phyloP scores from a whole-genome alignment of 2,797 vertebrate genomes.

The Yasuhikotakia modesta region DNA sequence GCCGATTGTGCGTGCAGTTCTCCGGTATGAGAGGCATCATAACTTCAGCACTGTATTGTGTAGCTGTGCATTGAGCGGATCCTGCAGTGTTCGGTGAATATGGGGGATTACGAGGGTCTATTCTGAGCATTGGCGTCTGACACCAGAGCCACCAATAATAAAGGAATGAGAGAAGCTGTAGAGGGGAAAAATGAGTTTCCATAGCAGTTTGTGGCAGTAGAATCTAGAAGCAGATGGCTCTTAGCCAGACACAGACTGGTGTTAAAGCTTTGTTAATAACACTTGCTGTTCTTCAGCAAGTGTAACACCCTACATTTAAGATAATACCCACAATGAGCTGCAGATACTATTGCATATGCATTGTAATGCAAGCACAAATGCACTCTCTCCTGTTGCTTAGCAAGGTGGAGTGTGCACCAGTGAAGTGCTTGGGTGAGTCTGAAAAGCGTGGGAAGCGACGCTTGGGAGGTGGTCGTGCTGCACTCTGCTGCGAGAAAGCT shows the following conservation, averaged over 20 bases:
- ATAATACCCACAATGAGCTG: neutral
- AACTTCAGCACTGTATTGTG: slow-evolving; percentile 42
- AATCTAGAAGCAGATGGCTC: slow-evolving; percentile 45
- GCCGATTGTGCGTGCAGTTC: neutral
- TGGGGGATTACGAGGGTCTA: slow-evolving; percentile 48
- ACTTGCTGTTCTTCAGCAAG: slow-evolving; percentile 47
- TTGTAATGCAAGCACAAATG: slow-evolving; percentile 4
- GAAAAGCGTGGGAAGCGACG: slow-evolving; percentile 30
- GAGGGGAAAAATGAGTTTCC: slow-evolving; percentile 55
- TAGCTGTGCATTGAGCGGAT: slow-evolving; percentile 32
- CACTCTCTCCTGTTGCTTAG: slow-evolving; percentile 7
- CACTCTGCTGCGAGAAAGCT: slow-evolving; percentile 64
- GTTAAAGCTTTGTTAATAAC: slow-evolving; percentile 46
- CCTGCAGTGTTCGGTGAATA: slow-evolving; percentile 29
- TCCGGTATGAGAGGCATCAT: slow-evolving; percentile 22
- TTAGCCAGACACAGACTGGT: slow-evolving; percentile 32
- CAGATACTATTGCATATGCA: neutral
- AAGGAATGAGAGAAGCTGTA: slow-evolving; percentile 56
- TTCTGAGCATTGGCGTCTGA: slow-evolving; percentile 51
- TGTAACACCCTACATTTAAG: slow-evolving; percentile 30
- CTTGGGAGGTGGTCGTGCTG: slow-evolving; percentile 59
- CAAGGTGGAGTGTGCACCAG: slow-evolving; percentile 13
- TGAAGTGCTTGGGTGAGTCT: slow-evolving; percentile 36
- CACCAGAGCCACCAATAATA: slow-evolving; percentile 57
- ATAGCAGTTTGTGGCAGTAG: slow-evolving; percentile 50